These are phyloP conservation scores for Cosmia pyralina DNA, from an alignment of 2,888 invertebrate species.

Conservation along the genomic window DNA sequence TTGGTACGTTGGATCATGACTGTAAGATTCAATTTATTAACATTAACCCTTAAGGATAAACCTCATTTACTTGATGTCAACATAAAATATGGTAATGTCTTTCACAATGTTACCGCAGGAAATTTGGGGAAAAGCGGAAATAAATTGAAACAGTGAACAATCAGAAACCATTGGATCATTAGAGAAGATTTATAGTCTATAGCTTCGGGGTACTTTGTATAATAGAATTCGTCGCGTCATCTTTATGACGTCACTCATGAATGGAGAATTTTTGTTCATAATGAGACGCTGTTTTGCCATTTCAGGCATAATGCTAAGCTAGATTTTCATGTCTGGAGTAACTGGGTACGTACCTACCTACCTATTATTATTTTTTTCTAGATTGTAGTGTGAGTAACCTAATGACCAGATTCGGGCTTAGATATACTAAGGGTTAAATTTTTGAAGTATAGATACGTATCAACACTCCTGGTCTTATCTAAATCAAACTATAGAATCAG, in stretches of 20 bases:
- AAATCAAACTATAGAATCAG: too few relatives aligned
- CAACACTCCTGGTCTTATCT: neutral
- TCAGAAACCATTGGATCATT: conserved; percentile 72
- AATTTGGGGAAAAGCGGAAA: conserved; percentile 68
- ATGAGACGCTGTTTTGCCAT: neutral
- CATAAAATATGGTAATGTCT: conserved; percentile 76
- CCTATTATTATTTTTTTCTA: neutral
- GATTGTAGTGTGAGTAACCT: neutral
- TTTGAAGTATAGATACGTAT: neutral
- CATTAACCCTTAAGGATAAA: conserved; percentile 58
- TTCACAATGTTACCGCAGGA: conserved; percentile 58
- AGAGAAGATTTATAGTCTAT: conserved; percentile 68
- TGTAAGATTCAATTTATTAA: conserved; percentile 36
- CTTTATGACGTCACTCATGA: conserved; percentile 35
- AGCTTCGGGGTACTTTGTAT: conserved; percentile 18
- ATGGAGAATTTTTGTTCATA: conserved; percentile 21
- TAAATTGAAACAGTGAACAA: conserved; percentile 71
- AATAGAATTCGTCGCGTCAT: conserved; percentile 46
- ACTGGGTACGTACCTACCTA: neutral
- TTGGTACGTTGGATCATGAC: conserved; percentile 19
- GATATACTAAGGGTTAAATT: neutral
- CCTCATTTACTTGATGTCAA: conserved; percentile 70
- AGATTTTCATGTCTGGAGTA: neutral
- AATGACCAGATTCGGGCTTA: neutral
- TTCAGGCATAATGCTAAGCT: neutral